Evolutionary conservation across 64 coral and sea anemone genomes (phyloP), one percentile per base, ranked within the genome.

Genomic region (Pachyseris speciosa): DNA sequence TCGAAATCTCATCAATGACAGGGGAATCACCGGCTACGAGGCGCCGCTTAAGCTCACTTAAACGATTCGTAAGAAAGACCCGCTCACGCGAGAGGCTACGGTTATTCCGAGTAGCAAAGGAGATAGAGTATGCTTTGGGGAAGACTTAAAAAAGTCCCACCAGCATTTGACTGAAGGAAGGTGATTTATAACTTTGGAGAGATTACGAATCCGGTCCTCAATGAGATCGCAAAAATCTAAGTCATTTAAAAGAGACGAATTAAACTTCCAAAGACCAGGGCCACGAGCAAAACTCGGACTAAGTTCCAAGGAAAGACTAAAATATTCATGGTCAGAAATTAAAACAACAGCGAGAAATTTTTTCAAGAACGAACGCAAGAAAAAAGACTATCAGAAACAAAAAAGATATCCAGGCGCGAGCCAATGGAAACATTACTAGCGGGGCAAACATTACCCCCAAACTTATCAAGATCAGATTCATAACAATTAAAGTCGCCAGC

Each of bases 261-360:
- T 68, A 48, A 85, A 85, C 27, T 68, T 85, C 83, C 83, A 69
- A 9, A 39, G 22, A 9, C 63, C 65, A 1, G 65, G 40, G 10
- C 66, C 11, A 2, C 10, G 10, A 26, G n/a, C 1, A 0, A 3
- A 9, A 29, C 7, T 22, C 5, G 2, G 9, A 25, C 4, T 7
- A 67, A 27, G 9, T 9, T 12, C 9, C 2, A 70, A 13, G 0
- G 10, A 15, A 69, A 67, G 40, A 30, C 1, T 19, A 16, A 68
- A 65, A 72, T 15, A 28, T 1, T 86, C 66, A 19, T 86, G 84
- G 30, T 86, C 84, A 15, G 84, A 86, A n/a, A n/a, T n/a, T n/a
- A 31, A 86, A 72, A 38, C 67, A 39, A 41, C 32, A 70, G 39
- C 33, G 36, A 2, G 1, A 20, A 70, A 70, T n/a, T 70, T 1